Base-by-base conservation (phyloP, 1,140 invertebrate species). In the Rhopalosiphum maidis region DNA sequence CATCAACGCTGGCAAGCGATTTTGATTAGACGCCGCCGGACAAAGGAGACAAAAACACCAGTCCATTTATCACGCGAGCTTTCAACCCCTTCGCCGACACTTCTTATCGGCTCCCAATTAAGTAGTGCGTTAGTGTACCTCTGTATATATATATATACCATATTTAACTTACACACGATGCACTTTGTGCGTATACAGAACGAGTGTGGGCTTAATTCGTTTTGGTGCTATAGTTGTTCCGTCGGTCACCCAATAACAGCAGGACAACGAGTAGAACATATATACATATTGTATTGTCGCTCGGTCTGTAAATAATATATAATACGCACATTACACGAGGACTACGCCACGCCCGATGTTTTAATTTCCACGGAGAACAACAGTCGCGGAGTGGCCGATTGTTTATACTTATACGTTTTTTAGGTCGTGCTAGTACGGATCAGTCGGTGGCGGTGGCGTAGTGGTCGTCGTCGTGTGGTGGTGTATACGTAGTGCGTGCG, bases 21-120 rank as follows among this genome's bases (percentile, higher is more conserved):
- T 92, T 83, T 92, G 90, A 92, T 92, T 92, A 92, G 90, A 43
- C 35, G 89, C 22, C 37, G 25, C 55, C 68, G 90, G 68, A 91
- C 90, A 82, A 91, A 82, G 60, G 68, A 83, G 90, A 92, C 68
- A 92, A 92, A 92, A 92, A 92, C 90, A 77, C 6, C 41, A 51
- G 90, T 92, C 90, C 43, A 92, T 92, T 92, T 48, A 92, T 92
- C 90, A 92, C 43, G 46, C 90, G 30, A n/a, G 89, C 30, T n/a
- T 43, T 22, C 43, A 92, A 91, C 90, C 90, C 90, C 68, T 83
- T 48, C 68, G 60, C 68, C 90, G 89, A 68, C 89, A 90, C 89
- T 77, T 92, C 90, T 92, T 92, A 92, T 92, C 90, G 82, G 43
- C 55, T 41, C 37, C 89, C 88, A 89, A 89, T 89, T 89, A 89